phyloP scores from a whole-genome alignment of 2,888 invertebrate genomes.

The Dicyrtomina minuta region DNA sequence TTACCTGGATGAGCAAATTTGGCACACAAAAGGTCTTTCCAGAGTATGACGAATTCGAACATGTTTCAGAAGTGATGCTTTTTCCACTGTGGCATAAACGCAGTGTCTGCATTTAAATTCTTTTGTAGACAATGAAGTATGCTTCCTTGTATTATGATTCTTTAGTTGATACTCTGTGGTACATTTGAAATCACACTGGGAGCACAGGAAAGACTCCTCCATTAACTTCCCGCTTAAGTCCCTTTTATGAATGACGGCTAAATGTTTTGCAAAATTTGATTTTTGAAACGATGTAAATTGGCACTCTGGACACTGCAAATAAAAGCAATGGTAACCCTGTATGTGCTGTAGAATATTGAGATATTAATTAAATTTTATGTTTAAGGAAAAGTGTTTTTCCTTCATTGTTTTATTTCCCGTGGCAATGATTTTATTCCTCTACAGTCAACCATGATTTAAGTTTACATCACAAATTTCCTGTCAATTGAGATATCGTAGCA shows the following conservation, averaged over 20 bases:
- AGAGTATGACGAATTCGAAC: conserved; percentile 53
- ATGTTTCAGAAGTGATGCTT: conserved; percentile 54
- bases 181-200: conserved; percentile 49
- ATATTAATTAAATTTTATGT: too few species aligned
- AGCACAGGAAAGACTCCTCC: conserved; percentile 42
- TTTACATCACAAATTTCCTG: too few species aligned
- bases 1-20: conserved; percentile 51
- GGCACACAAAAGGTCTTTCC: conserved; percentile 52
- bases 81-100: conserved; percentile 53
- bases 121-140: conserved; percentile 36
- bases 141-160: conserved; percentile 51
- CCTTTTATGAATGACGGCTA: conserved; percentile 53
- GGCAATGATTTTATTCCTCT: too few species aligned
- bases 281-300: conserved; percentile 52
- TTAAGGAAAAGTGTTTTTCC: too few species aligned
- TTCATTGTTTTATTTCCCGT: too few species aligned
- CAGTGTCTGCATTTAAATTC: conserved; percentile 53
- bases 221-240: conserved; percentile 50
- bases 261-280: conserved; percentile 52
- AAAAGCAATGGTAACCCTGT: conserved; percentile 23
- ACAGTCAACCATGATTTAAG: too few species aligned
- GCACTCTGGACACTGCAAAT: conserved; percentile 50
- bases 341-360: too few species aligned
- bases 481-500: too few species aligned
- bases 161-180: conserved; percentile 53